phyloP scores from a whole-genome alignment of 2,797 vertebrate genomes.

The Pseudocheirus occidentalis region DNA sequence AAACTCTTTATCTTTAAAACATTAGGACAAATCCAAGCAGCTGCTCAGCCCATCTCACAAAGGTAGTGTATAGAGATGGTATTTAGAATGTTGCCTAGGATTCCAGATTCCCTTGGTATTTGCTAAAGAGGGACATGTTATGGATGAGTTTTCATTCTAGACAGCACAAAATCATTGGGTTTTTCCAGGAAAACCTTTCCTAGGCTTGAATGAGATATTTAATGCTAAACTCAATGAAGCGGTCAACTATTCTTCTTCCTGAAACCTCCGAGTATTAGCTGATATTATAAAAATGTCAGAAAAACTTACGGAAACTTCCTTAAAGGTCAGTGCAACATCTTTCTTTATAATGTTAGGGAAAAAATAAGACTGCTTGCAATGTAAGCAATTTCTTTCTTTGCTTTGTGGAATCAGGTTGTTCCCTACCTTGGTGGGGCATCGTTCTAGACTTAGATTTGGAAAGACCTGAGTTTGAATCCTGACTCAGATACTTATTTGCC shows the following conservation, averaged over 20 bases:
- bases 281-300: neutral
- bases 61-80: neutral
- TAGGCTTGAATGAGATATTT: neutral
- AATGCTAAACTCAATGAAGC: neutral
- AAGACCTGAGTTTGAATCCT: neutral
- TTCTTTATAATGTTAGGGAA: neutral
- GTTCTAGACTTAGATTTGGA: neutral
- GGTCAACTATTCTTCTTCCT: neutral
- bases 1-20: neutral
- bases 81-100: neutral
- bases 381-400: neutral
- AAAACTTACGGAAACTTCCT: neutral
- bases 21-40: neutral
- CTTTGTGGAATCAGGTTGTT: neutral
- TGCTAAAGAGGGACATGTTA: neutral
- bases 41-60: neutral
- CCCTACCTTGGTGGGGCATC: neutral
- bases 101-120: neutral
- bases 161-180: neutral
- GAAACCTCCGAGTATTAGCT: neutral
- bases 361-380: neutral
- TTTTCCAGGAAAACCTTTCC: neutral
- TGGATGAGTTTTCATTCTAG: neutral
- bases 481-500: neutral
- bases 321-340: neutral